Conservation (phyloP, 2,113 vertebrate genomes). For the Amazona vittata region DNA sequence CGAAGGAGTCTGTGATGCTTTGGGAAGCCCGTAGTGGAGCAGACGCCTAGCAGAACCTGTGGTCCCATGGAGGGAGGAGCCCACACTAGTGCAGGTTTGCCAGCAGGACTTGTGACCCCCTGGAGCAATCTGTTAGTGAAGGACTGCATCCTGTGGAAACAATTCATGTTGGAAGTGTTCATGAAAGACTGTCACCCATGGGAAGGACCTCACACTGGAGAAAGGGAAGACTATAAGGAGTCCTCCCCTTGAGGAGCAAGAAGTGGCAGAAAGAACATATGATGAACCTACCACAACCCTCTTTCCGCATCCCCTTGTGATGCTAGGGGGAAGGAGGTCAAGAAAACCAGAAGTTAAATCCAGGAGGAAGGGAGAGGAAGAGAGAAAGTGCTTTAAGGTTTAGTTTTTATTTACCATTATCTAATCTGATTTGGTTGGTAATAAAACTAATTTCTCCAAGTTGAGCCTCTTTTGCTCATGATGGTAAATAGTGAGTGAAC, state of each 20-base stretch:
- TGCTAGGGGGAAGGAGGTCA: background rate
- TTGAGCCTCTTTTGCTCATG: background rate
- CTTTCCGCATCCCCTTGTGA: accelerated
- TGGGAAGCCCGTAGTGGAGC: background rate
- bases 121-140: background rate
- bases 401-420: background rate
- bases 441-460: background rate
- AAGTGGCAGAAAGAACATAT: background rate
- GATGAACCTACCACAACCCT: background rate
- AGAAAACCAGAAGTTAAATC: background rate
- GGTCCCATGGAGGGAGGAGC: background rate
- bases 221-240: background rate
- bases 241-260: background rate
- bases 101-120: background rate
- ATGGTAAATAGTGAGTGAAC: background rate
- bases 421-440: background rate
- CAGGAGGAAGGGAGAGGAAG: background rate
- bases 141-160: background rate
- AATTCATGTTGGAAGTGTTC: background rate
- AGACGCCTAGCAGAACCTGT: background rate
- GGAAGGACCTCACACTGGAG: background rate
- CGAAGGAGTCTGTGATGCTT: accelerated
- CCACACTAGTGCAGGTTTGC: background rate
- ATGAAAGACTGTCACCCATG: background rate
- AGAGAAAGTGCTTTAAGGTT: background rate